Conservation (phyloP, 2,113 vertebrate species). For the Psettodes erumei region DNA sequence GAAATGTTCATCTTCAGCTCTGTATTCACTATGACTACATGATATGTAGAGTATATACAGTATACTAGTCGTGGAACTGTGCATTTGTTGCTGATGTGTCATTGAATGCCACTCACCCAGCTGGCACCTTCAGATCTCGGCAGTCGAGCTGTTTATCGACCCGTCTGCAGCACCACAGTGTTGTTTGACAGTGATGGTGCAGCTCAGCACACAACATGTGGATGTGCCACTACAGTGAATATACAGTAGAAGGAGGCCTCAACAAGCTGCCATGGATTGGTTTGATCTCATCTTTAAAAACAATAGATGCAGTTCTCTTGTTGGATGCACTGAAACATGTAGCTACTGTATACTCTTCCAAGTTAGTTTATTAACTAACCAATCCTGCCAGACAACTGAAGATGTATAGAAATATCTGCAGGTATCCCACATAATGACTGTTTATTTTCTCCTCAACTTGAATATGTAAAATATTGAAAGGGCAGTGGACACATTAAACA, state of each 20-base stretch:
- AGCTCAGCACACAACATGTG: neutral
- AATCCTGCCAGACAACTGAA: too few species aligned
- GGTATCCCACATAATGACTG: neutral
- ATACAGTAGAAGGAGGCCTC: neutral
- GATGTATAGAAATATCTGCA: neutral
- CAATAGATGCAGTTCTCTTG: neutral
- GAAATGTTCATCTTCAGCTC: neutral
- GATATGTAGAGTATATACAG: too few species aligned
- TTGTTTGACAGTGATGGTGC: neutral
- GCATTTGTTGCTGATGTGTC: too few species aligned
- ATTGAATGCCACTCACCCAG: too few species aligned
- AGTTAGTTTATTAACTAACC: too few species aligned
- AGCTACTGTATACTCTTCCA: too few species aligned
- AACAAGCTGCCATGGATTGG: neutral
- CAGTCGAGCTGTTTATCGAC: too few species aligned
- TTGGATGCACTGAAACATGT: neutral
- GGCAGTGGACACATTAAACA: slow-evolving; percentile 20
- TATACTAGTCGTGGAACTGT: too few species aligned
- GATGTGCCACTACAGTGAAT: neutral
- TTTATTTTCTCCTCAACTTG: slow-evolving; percentile 23
- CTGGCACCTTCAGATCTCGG: too few species aligned
- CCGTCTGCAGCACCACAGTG: neutral
- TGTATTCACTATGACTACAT: neutral
- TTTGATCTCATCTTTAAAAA: neutral
- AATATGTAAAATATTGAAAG: slow-evolving; percentile 15